Evolutionary conservation across 2,113 vertebrate species (phyloP).

Genomic region (Phalacrocorax carbo): DNA sequence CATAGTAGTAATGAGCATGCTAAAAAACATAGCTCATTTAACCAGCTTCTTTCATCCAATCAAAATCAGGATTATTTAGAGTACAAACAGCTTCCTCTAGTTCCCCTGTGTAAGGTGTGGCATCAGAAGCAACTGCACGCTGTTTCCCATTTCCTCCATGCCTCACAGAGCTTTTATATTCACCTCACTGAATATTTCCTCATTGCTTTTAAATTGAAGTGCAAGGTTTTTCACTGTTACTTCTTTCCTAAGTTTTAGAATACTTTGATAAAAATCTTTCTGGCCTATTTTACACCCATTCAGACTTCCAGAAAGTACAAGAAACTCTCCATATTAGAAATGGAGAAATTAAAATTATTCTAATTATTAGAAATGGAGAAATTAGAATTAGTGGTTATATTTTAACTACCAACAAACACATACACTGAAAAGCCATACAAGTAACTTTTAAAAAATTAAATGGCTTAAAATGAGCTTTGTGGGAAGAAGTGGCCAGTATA

Average conservation of each 20-base stretch:
- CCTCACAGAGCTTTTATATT: neutral
- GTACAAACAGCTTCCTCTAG: neutral
- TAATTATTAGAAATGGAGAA: no score
- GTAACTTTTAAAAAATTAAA: neutral
- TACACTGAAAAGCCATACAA: neutral
- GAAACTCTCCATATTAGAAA: neutral
- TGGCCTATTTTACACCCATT: neutral
- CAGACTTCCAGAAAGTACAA: neutral
- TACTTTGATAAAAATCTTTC: neutral
- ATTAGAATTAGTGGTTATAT: neutral
- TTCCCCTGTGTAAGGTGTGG: conserved; percentile 3
- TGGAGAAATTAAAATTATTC: no score
- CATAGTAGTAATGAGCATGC: no score
- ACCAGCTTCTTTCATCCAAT: neutral
- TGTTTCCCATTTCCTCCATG: neutral
- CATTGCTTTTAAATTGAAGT: neutral
- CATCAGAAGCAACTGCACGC: neutral
- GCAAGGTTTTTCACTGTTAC: neutral
- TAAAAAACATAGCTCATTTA: neutral
- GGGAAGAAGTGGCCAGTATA: neutral
- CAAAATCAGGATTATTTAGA: neutral
- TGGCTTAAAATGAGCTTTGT: neutral
- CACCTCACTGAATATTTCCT: neutral
- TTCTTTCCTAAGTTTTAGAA: neutral
- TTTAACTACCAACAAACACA: neutral